Base-by-base conservation (phyloP, 2,888 invertebrate species). In the Hemistola chrysoprasaria region DNA sequence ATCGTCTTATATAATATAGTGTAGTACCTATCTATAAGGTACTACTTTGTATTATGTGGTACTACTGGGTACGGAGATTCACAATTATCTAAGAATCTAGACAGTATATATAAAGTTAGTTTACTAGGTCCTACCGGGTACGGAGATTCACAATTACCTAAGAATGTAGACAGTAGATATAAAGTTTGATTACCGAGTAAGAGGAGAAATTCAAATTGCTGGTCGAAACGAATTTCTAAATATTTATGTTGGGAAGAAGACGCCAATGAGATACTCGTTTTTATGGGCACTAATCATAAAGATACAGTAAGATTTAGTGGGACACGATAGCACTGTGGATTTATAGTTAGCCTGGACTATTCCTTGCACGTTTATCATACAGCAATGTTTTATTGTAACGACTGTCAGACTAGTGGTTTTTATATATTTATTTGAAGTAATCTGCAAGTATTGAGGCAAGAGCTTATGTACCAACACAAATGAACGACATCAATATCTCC, bases 241-340 rank as follows among this genome's bases (percentile, higher is more conserved):
- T 40, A 29, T n/a, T 20, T 28, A 30, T 31, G 11, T 27, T 34
- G 3, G 16, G 16, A 22, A 29, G 34, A 26, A 30, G 29, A 38
- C 22, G 21, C 23, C 33, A 28, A 35, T 34, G 8, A 37, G 24
- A 16, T 25, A 23, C 7, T 20, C 7, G n/a, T 8, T 43, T 34
- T 40, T 34, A 43, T 38, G 34, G 26, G 8, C 25, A 30, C 38
- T 39, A 38, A 34, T 38, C 30, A 27, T 34, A 30, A 38, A 38
- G 20, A 29, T 22, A 28, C 24, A 25, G 28, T 33, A 27, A 28
- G 24, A 11, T 28, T 37, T 33, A 22, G 36, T 42, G 23, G 41
- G 28, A 31, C 36, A 31, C 31, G 31, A 41, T 30, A 26, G 9
- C 16, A 11, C 28, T 36, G 31, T 16, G 23, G 28, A 11, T 34